Conservation (phyloP, 2,888 invertebrate genomes). For the Deilephila porcellus region DNA sequence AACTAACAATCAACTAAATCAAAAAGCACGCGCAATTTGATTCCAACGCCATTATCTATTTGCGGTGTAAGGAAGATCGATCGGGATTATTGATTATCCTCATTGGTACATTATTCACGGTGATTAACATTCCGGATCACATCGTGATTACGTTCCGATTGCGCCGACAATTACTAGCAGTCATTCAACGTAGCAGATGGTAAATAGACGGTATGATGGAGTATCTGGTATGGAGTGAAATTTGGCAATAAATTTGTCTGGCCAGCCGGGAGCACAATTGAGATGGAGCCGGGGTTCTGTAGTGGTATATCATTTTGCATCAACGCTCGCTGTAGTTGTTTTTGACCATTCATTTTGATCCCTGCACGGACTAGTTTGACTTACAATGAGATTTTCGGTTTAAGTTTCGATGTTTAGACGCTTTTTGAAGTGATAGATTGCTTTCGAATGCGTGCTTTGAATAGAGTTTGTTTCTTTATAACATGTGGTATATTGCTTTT, state of each 20-base stretch:
- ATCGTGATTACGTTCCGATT: slow-evolving; percentile 47
- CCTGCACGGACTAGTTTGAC: slow-evolving; percentile 5
- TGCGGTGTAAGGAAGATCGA: slow-evolving; percentile 44
- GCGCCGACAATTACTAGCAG: slow-evolving; percentile 40
- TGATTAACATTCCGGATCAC: slow-evolving; percentile 62
- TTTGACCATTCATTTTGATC: slow-evolving; percentile 27
- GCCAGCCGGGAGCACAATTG: slow-evolving; percentile 24
- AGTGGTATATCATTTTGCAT: slow-evolving; percentile 19
- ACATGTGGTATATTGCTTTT: neutral
- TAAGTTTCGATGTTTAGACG: slow-evolving; percentile 9
- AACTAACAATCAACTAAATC: slow-evolving; percentile 33
- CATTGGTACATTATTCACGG: slow-evolving; percentile 59
- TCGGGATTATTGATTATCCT: slow-evolving; percentile 52
- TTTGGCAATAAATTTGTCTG: slow-evolving; percentile 24
- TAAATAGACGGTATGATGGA: slow-evolving; percentile 26
- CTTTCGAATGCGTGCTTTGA: neutral
- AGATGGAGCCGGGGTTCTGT: slow-evolving; percentile 11
- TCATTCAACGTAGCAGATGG: slow-evolving; percentile 26
- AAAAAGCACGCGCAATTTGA: slow-evolving; percentile 38
- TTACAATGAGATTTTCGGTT: slow-evolving; percentile 13
- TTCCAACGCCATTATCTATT: slow-evolving; percentile 37
- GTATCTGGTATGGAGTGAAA: slow-evolving; percentile 15
- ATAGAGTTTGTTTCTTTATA: neutral
- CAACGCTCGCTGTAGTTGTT: slow-evolving; percentile 20
- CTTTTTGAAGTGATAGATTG: neutral